These are phyloP conservation scores for Caenorhabditis doughertyi DNA, from an alignment of 2,888 invertebrate species.

Conservation along the genomic window DNA sequence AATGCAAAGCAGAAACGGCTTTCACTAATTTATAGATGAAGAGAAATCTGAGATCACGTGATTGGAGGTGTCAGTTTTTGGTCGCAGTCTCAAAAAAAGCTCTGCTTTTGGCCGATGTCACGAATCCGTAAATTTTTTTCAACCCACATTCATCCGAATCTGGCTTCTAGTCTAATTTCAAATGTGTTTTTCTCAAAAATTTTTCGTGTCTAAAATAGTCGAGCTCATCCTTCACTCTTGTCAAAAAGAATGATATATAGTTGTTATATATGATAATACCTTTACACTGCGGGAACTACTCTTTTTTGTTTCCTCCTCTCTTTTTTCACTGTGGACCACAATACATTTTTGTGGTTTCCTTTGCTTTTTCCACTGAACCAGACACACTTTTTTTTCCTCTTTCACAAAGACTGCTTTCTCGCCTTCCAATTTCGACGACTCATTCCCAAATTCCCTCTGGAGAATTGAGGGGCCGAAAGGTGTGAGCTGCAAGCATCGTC, in stretches of 20 bases:
- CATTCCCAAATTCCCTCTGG: constrained; percentile 54
- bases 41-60: constrained; percentile 36
- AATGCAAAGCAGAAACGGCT: neutral
- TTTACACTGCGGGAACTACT: constrained; percentile 14
- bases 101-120: constrained; percentile 30
- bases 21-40: constrained; percentile 23
- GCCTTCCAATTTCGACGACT: constrained; percentile 53
- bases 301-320: neutral
- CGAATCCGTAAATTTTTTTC: constrained; percentile 50
- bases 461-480: constrained; percentile 49
- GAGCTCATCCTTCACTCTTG: constrained; percentile 23
- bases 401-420: constrained; percentile 46
- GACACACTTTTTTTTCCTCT: constrained; percentile 19
- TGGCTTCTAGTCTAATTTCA: constrained; percentile 52
- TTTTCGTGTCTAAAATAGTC: neutral
- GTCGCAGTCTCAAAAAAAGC: constrained; percentile 2
- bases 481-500: constrained; percentile 45
- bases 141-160: constrained; percentile 43
- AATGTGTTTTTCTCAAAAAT: constrained; percentile 5
- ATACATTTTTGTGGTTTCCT: constrained; percentile 19
- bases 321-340: neutral
- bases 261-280: constrained; percentile 36
- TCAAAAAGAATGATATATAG: constrained; percentile 19
- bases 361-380: neutral
- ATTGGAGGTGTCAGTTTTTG: constrained; percentile 33